A percentile compares a stretch with the other conserved stretches of the same genome.
These are phyloP conservation scores for Drosophila ananassae DNA, from an alignment of 1,140 invertebrate species.

Conservation along the genomic window DNA sequence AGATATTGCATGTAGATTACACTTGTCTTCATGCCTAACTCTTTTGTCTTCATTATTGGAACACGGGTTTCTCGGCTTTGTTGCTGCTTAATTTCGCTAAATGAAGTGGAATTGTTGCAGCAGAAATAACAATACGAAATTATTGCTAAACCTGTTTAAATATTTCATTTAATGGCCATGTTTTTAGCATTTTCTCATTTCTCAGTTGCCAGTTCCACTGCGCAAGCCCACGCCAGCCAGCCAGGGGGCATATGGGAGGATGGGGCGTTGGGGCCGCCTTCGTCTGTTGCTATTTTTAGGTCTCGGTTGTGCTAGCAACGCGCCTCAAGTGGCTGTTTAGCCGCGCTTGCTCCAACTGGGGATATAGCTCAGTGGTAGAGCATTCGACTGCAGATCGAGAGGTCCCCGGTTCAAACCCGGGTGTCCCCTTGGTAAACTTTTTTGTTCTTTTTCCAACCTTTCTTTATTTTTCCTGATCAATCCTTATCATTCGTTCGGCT, in stretches of 20 bases:
- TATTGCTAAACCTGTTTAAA: constrained; percentile 73
- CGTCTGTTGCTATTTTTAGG: constrained; percentile 22
- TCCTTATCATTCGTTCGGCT: constrained; percentile 6
- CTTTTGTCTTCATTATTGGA: constrained; percentile 55
- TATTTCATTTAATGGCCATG: constrained; percentile 48
- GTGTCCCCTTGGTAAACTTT: constrained; percentile 42
- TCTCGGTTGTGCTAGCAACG: not conserved
- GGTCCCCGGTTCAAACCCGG: constrained; percentile 95
- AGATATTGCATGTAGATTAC: constrained; percentile 41
- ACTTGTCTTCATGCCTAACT: constrained; percentile 20
- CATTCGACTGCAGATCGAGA: constrained; percentile 97
- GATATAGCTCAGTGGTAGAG: constrained; percentile 92
- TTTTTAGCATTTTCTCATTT: constrained; percentile 54
- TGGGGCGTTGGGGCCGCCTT: not conserved
- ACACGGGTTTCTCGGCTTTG: constrained; percentile 53
- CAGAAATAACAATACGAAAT: constrained; percentile 66
- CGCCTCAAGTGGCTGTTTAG: constrained; percentile 32
- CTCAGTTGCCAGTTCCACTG: constrained; percentile 37
- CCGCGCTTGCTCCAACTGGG: constrained; percentile 34
- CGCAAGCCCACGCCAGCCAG: constrained; percentile 51
- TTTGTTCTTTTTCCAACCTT: not conserved
- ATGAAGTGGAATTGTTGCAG: constrained; percentile 50
- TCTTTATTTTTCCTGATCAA: not conserved
- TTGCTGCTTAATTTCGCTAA: constrained; percentile 48
- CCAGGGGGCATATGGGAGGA: not conserved